These are phyloP conservation scores for Pagetopsis macropterus DNA, from an alignment of 2,797 vertebrate genomes.

Conservation along the genomic window DNA sequence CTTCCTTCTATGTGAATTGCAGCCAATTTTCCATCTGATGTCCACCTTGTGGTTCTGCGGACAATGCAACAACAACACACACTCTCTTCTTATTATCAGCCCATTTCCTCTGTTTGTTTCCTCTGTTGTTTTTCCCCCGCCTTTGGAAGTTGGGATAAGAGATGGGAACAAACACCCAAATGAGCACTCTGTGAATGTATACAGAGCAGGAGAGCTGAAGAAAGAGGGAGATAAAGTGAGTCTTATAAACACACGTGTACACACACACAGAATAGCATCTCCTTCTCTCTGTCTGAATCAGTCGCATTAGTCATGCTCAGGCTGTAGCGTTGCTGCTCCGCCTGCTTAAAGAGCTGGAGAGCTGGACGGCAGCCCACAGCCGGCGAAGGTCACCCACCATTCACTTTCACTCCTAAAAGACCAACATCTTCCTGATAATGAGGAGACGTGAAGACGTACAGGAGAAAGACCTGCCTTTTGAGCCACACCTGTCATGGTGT, in stretches of 20 bases:
- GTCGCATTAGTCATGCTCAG: conserved; percentile 79
- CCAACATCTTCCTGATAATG: conserved; percentile 53
- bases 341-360: conserved; percentile 66
- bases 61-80: conserved; percentile 33
- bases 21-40: conserved; percentile 55
- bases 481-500: conserved; percentile 7
- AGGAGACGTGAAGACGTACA: conserved; percentile 43
- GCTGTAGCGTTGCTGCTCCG: conserved; percentile 59
- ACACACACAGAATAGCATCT: conserved; percentile 56
- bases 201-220: conserved; percentile 13
- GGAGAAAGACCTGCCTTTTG: conserved; percentile 22
- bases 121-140: conserved; percentile 39
- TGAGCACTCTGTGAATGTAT: conserved; percentile 25
- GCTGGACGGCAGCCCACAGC: conserved; percentile 71
- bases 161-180: conserved; percentile 21
- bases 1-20: conserved; percentile 55
- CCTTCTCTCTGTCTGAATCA: conserved; percentile 63
- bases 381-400: conserved; percentile 77
- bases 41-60: conserved; percentile 51
- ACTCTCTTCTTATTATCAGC: conserved; percentile 51
- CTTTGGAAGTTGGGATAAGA: conserved; percentile 61
- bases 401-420: conserved; percentile 62
- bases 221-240: conserved; percentile 56
- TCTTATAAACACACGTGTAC: conserved; percentile 29
- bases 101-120: conserved; percentile 58